Conservation (phyloP, 2,888 invertebrate genomes). For the Drosophila mulleri region DNA sequence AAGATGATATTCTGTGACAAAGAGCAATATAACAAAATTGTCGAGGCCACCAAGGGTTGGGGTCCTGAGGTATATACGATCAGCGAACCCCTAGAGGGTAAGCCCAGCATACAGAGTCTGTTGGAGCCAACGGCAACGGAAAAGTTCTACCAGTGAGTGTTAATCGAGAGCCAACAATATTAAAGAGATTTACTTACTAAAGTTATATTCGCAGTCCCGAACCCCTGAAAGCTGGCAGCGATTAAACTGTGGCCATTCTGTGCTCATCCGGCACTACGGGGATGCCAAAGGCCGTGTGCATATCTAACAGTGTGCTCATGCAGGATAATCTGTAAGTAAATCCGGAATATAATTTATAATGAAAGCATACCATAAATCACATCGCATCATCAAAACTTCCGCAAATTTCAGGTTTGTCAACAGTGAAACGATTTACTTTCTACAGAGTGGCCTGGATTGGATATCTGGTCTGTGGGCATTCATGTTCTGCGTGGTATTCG, state of each 20-base stretch:
- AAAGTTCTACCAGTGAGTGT: slow-evolving; percentile 54
- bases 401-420: slow-evolving; percentile 36
- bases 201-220: slow-evolving; percentile 38
- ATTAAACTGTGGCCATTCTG: slow-evolving; percentile 66
- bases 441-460: slow-evolving; percentile 73
- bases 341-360: not conserved
- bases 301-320: slow-evolving; percentile 52
- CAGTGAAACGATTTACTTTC: slow-evolving; percentile 52
- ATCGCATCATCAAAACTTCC: not conserved
- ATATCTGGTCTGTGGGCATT: slow-evolving; percentile 58
- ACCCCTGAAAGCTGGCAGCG: slow-evolving; percentile 42
- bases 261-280: slow-evolving; percentile 79
- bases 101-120: slow-evolving; percentile 53
- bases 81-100: slow-evolving; percentile 48
- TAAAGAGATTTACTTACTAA: not conserved
- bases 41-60: slow-evolving; percentile 48
- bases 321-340: slow-evolving; percentile 50
- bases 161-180: not conserved
- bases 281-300: slow-evolving; percentile 68
- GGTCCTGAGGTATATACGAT: slow-evolving; percentile 54
- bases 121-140: slow-evolving; percentile 48
- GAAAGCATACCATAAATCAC: not conserved
- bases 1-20: slow-evolving; percentile 63
- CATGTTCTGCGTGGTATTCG: slow-evolving; percentile 47
- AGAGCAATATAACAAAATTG: slow-evolving; percentile 48